Conservation (phyloP, 2,888 invertebrate species). For the Melanotus villosus region DNA sequence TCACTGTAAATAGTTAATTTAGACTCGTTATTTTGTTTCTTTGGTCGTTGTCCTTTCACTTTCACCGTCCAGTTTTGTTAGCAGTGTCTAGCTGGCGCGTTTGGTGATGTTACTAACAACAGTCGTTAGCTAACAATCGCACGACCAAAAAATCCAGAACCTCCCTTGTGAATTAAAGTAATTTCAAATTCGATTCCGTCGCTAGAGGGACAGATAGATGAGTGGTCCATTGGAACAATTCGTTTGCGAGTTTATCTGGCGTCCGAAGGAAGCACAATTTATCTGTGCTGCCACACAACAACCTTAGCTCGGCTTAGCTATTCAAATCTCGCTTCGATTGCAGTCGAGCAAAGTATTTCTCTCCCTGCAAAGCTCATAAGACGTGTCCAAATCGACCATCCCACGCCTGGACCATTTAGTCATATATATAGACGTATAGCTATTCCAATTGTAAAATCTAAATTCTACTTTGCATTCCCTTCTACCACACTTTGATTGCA, state of each 20-base stretch:
- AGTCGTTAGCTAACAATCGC: conserved; percentile 64
- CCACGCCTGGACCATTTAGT: conserved; percentile 62
- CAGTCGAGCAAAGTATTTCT: conserved; percentile 65
- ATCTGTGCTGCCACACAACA: conserved; percentile 66
- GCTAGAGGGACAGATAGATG: conserved; percentile 69
- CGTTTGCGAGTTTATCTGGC: conserved; percentile 63
- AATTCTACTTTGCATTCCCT: conserved; percentile 68
- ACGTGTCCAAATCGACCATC: conserved; percentile 49
- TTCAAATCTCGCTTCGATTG: conserved; percentile 70
- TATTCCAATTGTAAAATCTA: conserved; percentile 69
- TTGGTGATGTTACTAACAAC: conserved; percentile 62
- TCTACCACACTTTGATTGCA: conserved; percentile 60
- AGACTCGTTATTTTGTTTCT: no score
- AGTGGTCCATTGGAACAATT: conserved; percentile 67
- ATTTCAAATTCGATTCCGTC: conserved; percentile 70
- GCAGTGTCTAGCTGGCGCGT: conserved; percentile 37
- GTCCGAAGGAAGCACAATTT: conserved; percentile 62
- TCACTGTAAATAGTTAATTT: no score
- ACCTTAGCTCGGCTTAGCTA: conserved; percentile 69
- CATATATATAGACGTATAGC: conserved; percentile 67
- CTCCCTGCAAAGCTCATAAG: conserved; percentile 55
- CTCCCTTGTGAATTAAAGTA: conserved; percentile 70
- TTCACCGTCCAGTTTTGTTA: background rate
- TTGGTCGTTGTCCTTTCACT: no score
- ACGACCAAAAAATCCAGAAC: conserved; percentile 67